phyloP scores from a whole-genome alignment of 1,140 invertebrate genomes.

The Brachionus rubens region DNA sequence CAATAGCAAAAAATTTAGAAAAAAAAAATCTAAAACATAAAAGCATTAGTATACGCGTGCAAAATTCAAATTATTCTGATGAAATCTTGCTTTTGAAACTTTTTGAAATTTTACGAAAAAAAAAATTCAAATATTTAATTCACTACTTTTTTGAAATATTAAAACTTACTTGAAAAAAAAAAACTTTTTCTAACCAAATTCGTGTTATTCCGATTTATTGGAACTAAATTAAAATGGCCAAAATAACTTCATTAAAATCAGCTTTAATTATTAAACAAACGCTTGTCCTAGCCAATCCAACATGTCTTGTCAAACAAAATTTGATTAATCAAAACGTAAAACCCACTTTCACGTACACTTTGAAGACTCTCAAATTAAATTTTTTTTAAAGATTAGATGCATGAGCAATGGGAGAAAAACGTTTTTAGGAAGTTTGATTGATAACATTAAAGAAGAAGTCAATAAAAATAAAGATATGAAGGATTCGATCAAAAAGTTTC shows the following conservation, averaged over 20 bases:
- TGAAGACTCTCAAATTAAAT: no score
- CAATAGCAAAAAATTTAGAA: not conserved
- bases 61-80: conserved; percentile 7
- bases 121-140: not conserved
- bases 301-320: not conserved
- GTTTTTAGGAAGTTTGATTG: conserved; percentile 35
- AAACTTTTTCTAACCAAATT: not conserved
- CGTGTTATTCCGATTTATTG: conserved; percentile 24
- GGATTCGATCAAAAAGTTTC: conserved; percentile 90
- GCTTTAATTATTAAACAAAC: conserved; percentile 14
- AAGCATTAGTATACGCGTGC: not conserved
- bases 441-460: conserved; percentile 46
- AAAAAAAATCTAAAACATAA: not conserved
- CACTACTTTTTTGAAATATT: no score
- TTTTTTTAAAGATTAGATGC: not conserved
- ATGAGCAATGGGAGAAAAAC: not conserved
- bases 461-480: conserved; percentile 50
- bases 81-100: conserved; percentile 35
- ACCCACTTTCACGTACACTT: no score
- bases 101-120: conserved; percentile 34
- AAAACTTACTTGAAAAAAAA: not conserved
- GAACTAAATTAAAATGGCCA: conserved; percentile 12
- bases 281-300: not conserved
- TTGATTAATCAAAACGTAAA: not conserved
- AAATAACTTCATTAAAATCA: conserved; percentile 17